A percentile compares a stretch with the other conserved stretches of the same genome.
Conservation (phyloP, 2,797 vertebrate genomes). For the Merluccius polli region DNA sequence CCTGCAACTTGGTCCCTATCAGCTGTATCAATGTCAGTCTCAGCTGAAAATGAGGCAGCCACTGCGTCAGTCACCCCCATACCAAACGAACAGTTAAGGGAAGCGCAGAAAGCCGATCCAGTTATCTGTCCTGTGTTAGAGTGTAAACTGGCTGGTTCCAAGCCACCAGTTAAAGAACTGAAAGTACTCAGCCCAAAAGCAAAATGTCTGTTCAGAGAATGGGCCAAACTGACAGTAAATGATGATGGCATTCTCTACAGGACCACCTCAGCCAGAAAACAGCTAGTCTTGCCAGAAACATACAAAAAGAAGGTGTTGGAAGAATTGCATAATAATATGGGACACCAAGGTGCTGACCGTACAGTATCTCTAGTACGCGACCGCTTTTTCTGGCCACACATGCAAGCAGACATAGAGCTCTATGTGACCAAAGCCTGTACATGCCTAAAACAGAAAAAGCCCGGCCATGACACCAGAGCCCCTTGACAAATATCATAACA, state of each 20-base stretch:
- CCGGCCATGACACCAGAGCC: neutral
- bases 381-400: neutral
- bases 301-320: neutral
- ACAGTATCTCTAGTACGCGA: neutral
- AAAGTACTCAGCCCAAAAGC: neutral
- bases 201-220: slow-evolving; percentile 10
- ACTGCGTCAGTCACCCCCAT: neutral
- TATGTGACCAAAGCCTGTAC: neutral
- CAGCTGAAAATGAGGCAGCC: neutral
- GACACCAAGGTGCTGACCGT: slow-evolving; percentile 2
- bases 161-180: neutral
- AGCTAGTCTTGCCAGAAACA: neutral
- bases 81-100: neutral
- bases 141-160: slow-evolving; percentile 1
- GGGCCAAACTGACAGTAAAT: neutral
- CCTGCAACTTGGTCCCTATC: neutral
- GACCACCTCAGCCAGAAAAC: neutral
- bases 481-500: neutral
- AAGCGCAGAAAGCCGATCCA: slow-evolving; percentile 4
- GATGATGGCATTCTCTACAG: neutral
- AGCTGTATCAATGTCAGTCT: neutral
- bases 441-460: neutral
- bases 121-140: neutral
- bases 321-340: neutral
- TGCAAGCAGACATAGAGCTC: neutral